phyloP scores from a whole-genome alignment of 30 jellyfish, hydroid and myxozoan species.

The Clytia hemisphaerica region DNA sequence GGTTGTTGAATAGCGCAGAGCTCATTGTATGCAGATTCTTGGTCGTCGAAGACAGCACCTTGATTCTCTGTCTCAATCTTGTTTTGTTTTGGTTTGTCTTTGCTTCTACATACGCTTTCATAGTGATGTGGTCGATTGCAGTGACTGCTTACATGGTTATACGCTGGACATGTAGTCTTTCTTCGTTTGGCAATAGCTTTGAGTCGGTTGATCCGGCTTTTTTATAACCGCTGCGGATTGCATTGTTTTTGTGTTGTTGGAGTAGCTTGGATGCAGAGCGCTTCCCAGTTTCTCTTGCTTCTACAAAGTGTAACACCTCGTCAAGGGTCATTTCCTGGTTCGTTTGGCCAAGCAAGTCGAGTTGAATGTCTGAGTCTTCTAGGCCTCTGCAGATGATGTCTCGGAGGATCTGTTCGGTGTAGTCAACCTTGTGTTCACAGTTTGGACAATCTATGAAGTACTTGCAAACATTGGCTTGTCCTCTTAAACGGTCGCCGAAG shows the following conservation, averaged over 20 bases:
- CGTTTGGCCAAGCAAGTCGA: slow-evolving; percentile 20
- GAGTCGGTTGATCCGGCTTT: too few species aligned
- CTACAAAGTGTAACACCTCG: background rate
- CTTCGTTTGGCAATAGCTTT: too few species aligned
- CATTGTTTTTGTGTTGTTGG: too few species aligned
- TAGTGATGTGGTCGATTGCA: too few species aligned
- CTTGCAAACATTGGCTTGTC: slow-evolving; percentile 29
- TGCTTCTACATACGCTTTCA: background rate
- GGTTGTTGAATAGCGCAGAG: too few species aligned
- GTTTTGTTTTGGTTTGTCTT: too few species aligned
- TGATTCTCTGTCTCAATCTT: too few species aligned
- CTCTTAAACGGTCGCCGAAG: slow-evolving; percentile 23
- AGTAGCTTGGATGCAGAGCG: background rate
- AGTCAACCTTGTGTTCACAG: background rate
- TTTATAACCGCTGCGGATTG: too few species aligned
- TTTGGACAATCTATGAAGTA: slow-evolving; percentile 1
- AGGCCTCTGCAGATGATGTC: slow-evolving; percentile 18
- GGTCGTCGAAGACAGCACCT: too few species aligned
- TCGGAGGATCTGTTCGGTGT: slow-evolving; percentile 14
- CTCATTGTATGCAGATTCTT: too few species aligned
- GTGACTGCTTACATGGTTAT: too few species aligned
- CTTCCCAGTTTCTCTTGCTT: slow-evolving; percentile 12
- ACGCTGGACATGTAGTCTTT: too few species aligned
- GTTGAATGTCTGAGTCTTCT: slow-evolving; percentile 12
- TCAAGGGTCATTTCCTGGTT: slow-evolving; percentile 18